These are phyloP conservation scores for Ibidorhyncha struthersii DNA, from an alignment of 2,113 vertebrate species.

Conservation along the genomic window DNA sequence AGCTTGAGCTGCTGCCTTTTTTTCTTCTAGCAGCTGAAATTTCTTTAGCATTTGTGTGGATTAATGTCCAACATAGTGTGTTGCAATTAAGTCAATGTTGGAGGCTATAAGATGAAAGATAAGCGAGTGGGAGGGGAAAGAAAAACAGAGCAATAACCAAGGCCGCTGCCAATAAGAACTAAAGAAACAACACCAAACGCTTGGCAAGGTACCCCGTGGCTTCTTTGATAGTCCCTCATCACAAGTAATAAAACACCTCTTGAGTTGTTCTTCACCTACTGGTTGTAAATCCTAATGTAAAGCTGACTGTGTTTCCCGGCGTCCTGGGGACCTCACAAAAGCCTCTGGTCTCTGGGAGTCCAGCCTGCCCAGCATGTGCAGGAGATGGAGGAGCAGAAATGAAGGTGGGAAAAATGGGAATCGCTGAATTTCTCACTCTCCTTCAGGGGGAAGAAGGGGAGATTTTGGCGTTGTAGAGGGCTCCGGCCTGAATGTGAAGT, in stretches of 20 bases:
- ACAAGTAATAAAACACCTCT: constrained; percentile 52
- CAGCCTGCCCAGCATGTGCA: neutral
- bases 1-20: neutral
- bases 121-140: neutral
- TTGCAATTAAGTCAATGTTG: neutral
- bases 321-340: constrained; percentile 41
- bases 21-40: neutral
- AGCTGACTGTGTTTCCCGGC: constrained; percentile 6
- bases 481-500: neutral
- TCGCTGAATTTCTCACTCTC: neutral
- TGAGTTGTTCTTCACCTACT: constrained; percentile 34
- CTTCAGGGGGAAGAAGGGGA: neutral
- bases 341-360: neutral
- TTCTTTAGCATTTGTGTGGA: neutral
- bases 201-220: constrained; percentile 38
- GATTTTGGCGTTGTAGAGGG: neutral
- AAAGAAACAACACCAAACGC: constrained; percentile 5
- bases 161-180: neutral
- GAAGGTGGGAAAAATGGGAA: neutral
- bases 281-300: constrained; percentile 55
- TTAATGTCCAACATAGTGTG: neutral
- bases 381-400: neutral
- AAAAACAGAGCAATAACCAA: constrained; percentile 15
- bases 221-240: constrained; percentile 52
- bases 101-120: constrained; percentile 29